phyloP scores from a whole-genome alignment of 2,797 vertebrate species.

The Microtus obscurus region DNA sequence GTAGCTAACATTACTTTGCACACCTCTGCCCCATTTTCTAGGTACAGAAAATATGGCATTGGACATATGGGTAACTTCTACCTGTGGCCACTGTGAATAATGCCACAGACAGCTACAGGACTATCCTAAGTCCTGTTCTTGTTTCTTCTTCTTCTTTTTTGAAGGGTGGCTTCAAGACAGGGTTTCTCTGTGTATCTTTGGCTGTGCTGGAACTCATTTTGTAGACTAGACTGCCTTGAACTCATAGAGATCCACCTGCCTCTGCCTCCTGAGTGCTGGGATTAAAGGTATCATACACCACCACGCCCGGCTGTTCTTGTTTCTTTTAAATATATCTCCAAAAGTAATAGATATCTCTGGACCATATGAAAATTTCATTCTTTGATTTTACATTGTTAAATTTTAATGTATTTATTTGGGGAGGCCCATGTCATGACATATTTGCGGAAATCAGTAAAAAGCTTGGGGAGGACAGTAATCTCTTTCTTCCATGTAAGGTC shows the following conservation, averaged over 20 bases:
- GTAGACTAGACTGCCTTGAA: too few relatives aligned
- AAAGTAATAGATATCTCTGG: neutral
- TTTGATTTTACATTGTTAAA: neutral
- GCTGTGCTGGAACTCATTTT: too few relatives aligned
- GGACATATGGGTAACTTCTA: neutral
- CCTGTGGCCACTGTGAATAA: neutral
- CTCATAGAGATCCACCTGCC: too few relatives aligned
- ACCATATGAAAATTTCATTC: neutral
- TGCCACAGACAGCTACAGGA: neutral
- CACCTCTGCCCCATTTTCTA: neutral
- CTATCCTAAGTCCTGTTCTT: neutral
- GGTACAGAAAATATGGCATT: too few relatives aligned
- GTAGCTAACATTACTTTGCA: neutral
- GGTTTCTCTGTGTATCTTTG: too few relatives aligned
- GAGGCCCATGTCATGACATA: too few relatives aligned
- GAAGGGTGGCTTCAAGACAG: too few relatives aligned
- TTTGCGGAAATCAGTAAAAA: neutral
- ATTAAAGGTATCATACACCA: too few relatives aligned
- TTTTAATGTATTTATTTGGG: neutral
- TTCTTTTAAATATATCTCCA: neutral
- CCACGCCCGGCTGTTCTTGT: too few relatives aligned
- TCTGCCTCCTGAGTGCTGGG: too few relatives aligned
- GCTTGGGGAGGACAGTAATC: neutral
- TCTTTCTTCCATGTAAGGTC: neutral
- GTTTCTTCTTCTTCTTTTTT: neutral